Base-by-base conservation (phyloP, 2,797 vertebrate species). In the Sardinella longiceps region DNA sequence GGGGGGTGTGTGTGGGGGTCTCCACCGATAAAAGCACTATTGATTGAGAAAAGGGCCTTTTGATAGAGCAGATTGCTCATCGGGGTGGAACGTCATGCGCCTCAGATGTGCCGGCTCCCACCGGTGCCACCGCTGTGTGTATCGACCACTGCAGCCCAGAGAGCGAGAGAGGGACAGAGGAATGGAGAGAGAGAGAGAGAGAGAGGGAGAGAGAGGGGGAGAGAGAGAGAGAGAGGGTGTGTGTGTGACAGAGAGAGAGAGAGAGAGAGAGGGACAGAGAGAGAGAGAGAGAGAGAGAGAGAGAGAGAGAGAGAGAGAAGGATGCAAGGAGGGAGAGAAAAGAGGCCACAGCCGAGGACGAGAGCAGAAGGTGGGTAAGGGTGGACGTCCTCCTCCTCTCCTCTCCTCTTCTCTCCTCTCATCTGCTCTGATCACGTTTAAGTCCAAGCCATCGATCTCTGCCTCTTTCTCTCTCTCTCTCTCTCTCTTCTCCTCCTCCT, bases 61-160 rank as follows among this genome's bases (percentile, higher is more conserved):
- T 94, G 94, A 95, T 94, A 93, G 94, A 92, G 92, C 90, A 94
- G 93, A 95, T 95, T 95, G 94, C 91, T 94, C 94, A 94, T 94
- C 90, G 93, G 93, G 91, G 93, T 93, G 94, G 92, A 95, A 93
- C 89, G 89, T 93, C 94, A 94, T 95, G 94, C 90, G 85, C 91
- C 92, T 93, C 90, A 91, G 91, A 94, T 93, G 93, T 91, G 91
- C 93, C 89, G 91, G 91, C 91, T 94, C 89, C 93, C 33, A n/a
- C 88, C 92, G 93, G 93, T 92, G 93, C 89, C 88, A 90, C 89
- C 86, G 87, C 90, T 23, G 91, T 89, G 91, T 88, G 84, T 91
- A 95, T 94, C 92, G 91, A 94, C 93, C 94, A 88, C 82, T 5
- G 48, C 60, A 81, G 83, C 87, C 56, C 56, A 60, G 56, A 25